phyloP scores from a whole-genome alignment of 2,888 invertebrate species.

The Apodemia hepburni region DNA sequence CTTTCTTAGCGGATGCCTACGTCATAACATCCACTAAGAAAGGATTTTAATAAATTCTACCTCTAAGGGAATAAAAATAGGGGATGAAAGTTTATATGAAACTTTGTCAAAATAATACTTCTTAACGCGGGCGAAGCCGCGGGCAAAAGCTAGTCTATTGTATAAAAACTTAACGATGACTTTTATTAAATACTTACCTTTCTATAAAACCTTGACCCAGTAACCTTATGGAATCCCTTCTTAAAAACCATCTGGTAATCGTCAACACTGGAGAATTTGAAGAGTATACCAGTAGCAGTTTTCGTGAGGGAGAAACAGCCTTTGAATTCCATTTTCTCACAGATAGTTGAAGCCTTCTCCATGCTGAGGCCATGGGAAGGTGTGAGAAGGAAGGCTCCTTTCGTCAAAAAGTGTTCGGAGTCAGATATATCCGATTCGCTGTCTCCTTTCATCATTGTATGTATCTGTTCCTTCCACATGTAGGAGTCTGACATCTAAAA shows the following conservation, averaged over 20 bases:
- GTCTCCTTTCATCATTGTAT: constrained; percentile 84
- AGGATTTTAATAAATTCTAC: too few species aligned
- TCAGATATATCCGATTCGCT: constrained; percentile 90
- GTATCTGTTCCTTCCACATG: constrained; percentile 77
- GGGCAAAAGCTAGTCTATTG: too few species aligned
- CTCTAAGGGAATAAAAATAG: too few species aligned
- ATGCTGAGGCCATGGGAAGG: constrained; percentile 92
- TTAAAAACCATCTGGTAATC: constrained; percentile 93
- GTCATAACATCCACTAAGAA: too few species aligned
- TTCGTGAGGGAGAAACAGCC: constrained; percentile 93
- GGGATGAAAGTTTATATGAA: too few species aligned
- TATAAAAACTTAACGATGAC: too few species aligned
- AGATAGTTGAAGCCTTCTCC: constrained; percentile 91
- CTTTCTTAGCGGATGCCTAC: too few species aligned
- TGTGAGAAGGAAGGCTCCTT: constrained; percentile 91
- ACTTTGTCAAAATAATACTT: too few species aligned
- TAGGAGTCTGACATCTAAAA: constrained; percentile 71
- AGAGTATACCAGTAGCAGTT: constrained; percentile 93
- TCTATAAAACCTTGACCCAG: constrained; percentile 91
- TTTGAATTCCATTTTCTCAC: constrained; percentile 94
- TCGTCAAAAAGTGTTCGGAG: constrained; percentile 88
- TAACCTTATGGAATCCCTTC: constrained; percentile 93
- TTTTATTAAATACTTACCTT: constrained; percentile 77
- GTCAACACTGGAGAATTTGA: constrained; percentile 92
- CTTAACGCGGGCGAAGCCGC: too few species aligned